Evolutionary conservation across 1,140 invertebrate genomes (phyloP).

Genomic region (Anastrepha ludens): DNA sequence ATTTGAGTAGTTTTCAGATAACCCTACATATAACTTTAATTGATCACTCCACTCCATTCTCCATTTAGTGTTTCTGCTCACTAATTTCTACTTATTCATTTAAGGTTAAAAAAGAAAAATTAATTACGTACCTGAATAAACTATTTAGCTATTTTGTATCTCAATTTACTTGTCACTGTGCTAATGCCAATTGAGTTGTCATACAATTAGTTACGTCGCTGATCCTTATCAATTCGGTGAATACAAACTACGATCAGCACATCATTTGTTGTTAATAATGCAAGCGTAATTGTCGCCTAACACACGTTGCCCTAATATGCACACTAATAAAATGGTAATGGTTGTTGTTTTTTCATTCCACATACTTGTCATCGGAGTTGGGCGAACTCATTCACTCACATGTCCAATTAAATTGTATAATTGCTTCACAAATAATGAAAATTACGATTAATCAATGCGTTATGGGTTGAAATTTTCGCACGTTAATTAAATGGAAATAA

Average conservation of each 20-base stretch:
- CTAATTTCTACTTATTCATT: not conserved
- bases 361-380: not conserved
- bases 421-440: slow-evolving; percentile 34
- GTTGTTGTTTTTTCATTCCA: too few relatives aligned
- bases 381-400: not conserved
- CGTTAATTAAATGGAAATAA: slow-evolving; percentile 49
- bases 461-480: slow-evolving; percentile 2
- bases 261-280: not conserved
- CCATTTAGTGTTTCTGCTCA: not conserved
- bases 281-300: not conserved
- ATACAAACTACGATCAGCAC: not conserved
- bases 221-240: not conserved
- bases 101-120: not conserved
- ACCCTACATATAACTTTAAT: not conserved
- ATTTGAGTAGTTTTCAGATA: too few relatives aligned
- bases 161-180: not conserved
- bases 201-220: not conserved
- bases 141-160: not conserved
- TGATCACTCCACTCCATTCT: not conserved
- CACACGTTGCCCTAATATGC: not conserved
- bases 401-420: slow-evolving; percentile 33
- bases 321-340: too few relatives aligned
- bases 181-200: not conserved
- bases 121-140: not conserved
- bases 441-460: slow-evolving; percentile 28